Base-by-base conservation (phyloP, 1,140 invertebrate species). In the Anoplophora glabripennis region DNA sequence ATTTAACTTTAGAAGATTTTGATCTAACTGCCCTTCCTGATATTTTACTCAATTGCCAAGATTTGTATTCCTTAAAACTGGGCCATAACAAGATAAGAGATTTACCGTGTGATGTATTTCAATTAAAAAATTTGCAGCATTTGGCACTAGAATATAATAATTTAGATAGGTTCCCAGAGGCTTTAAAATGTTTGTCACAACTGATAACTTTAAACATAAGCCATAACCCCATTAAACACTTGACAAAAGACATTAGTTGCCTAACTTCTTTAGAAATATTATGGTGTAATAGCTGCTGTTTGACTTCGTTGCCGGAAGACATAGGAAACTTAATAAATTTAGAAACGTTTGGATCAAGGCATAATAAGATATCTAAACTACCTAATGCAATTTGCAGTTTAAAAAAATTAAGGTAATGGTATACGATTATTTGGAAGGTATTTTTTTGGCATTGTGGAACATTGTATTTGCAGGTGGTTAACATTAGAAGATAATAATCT, bases 181-280 rank as follows among this genome's bases (percentile, higher is more conserved):
- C 80, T 64, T 78, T 87, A 47, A 81, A 78, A 21, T 73, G 81
- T 44, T 76, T 87, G 59, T 78, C 82, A 59, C 83, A 84, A 69
- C 77, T 94, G 21, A 79, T 89, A 57, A 89, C 84, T 62, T 78
- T 95, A 42, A 93, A 95, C 72, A 76, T 95, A 42, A 91, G 90
- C 60, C 83, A 89, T 56, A 95, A 95, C 75, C 89, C 86, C 61
- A 81, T 95, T 18, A 77, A 76, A 45, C 72, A 72, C 5, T 72
- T 94, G 51, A 88, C 90, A 11, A 73, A 52, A 44, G 48, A 81
- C 66, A 84, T 95, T 63, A 86, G 85, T 7, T 69, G 75, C n/a
- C 85, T 94, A 65, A 79, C 76, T n/a, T 80, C 82, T 53, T 73
- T 95, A 51, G 92, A 93, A 73, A 84, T 84, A 48, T 81, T 95